phyloP scores from a whole-genome alignment of 2,113 vertebrate genomes.

The Psilopogon haemacephalus region DNA sequence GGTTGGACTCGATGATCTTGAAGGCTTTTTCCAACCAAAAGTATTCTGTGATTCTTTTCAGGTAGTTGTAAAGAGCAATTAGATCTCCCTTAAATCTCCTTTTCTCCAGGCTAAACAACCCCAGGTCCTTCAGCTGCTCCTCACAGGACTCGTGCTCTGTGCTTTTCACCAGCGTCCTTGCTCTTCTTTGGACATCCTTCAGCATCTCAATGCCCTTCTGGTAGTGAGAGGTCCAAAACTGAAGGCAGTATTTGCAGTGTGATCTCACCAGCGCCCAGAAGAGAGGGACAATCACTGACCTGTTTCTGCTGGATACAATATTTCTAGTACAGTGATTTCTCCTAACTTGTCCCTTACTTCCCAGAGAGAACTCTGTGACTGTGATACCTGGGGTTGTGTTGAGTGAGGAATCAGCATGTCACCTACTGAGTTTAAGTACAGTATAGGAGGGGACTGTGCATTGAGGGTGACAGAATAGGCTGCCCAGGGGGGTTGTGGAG shows the following conservation, averaged over 20 bases:
- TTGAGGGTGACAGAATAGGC: too few species aligned
- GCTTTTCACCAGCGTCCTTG: not conserved
- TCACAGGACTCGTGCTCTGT: not conserved
- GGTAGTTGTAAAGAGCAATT: not conserved
- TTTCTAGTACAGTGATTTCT: not conserved
- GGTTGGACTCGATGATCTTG: too few species aligned
- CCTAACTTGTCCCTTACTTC: not conserved
- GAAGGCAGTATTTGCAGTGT: not conserved
- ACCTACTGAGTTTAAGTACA: not conserved
- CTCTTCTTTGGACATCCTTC: not conserved
- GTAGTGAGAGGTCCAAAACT: not conserved
- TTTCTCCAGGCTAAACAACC: not conserved
- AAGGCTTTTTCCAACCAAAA: too few species aligned
- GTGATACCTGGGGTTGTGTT: not conserved
- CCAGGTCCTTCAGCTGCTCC: not conserved
- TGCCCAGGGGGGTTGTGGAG: too few species aligned
- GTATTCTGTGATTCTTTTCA: not conserved
- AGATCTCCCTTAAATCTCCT: not conserved
- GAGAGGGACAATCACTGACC: not conserved
- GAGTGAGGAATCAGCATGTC: accelerated
- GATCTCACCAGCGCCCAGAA: too few species aligned
- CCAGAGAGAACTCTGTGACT: not conserved
- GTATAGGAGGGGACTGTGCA: too few species aligned
- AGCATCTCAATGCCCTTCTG: not conserved
- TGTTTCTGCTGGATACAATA: not conserved